Evolutionary conservation across 2,888 invertebrate species (phyloP).

Genomic region (Baccha elongata): DNA sequence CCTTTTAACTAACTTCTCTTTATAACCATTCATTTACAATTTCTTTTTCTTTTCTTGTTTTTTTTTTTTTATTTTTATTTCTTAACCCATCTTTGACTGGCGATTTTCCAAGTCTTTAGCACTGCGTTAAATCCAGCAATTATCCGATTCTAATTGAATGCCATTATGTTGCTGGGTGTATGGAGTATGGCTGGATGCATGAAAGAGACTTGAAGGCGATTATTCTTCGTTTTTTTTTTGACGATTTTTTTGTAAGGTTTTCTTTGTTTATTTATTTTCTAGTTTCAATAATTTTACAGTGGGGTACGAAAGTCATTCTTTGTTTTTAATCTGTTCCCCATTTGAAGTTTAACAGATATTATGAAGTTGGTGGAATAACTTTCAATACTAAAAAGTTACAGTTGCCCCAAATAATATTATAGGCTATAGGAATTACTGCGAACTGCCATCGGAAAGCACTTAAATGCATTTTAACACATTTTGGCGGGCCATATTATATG

Average conservation of each 20-base stretch:
- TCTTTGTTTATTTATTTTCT: not conserved
- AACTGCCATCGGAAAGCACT: no score
- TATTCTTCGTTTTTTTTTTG: constrained; percentile 2
- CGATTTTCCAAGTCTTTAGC: constrained; percentile 71
- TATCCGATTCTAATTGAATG: constrained; percentile 74
- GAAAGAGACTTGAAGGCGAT: constrained; percentile 51
- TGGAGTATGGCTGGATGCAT: constrained; percentile 58
- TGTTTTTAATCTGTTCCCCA: not conserved
- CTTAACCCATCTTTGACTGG: constrained; percentile 43
- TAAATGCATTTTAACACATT: no score
- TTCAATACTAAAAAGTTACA: no score
- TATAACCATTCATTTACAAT: not conserved
- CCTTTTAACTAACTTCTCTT: constrained; percentile 4
- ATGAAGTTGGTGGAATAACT: no score
- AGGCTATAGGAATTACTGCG: no score
- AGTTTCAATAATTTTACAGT: constrained; percentile 16
- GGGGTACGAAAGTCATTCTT: not conserved
- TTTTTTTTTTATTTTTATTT: no score
- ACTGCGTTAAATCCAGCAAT: constrained; percentile 73
- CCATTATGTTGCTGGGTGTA: constrained; percentile 51
- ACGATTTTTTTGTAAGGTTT: not conserved
- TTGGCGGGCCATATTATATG: no score
- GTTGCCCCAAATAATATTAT: no score
- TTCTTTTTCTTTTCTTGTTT: no score
- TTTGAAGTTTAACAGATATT: no score